Conservation (phyloP, 2,888 invertebrate species). For the Diplolepis rosae region DNA sequence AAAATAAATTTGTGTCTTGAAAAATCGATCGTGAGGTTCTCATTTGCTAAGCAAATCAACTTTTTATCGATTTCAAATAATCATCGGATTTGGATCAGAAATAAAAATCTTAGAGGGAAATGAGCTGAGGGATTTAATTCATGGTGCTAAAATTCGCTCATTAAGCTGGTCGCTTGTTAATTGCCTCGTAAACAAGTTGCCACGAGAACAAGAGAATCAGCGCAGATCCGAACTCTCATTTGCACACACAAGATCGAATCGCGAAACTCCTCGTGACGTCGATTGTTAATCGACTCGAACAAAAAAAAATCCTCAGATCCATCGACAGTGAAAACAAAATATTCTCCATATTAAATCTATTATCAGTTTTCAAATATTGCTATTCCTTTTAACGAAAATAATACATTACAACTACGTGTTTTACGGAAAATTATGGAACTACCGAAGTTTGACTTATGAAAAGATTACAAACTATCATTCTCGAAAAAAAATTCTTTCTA, state of each 20-base stretch:
- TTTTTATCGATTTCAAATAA: constrained; percentile 11
- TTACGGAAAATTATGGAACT: no score
- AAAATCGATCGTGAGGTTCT: constrained; percentile 1
- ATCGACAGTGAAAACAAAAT: no score
- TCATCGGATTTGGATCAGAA: constrained; percentile 11
- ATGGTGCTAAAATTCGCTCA: constrained; percentile 45
- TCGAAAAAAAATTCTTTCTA: no score
- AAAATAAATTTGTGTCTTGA: neutral
- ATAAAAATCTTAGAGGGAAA: neutral
- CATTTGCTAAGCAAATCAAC: constrained; percentile 27
- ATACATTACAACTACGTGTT: no score
- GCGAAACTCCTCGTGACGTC: constrained; percentile 17
- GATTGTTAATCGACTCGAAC: constrained; percentile 25
- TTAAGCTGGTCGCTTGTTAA: constrained; percentile 46
- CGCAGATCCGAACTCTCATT: constrained; percentile 44
- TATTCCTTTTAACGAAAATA: no score
- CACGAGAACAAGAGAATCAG: constrained; percentile 49
- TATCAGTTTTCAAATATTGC: no score
- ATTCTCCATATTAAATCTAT: no score
- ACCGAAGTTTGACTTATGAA: no score
- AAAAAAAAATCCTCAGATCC: no score
- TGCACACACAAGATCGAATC: constrained; percentile 29
- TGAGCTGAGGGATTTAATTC: constrained; percentile 39
- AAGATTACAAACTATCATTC: no score
- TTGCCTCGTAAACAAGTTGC: constrained; percentile 57